Evolutionary conservation across 2,797 vertebrate species (phyloP), one percentile per base, ranked within the genome.

Genomic region (Serranus cabrilla): DNA sequence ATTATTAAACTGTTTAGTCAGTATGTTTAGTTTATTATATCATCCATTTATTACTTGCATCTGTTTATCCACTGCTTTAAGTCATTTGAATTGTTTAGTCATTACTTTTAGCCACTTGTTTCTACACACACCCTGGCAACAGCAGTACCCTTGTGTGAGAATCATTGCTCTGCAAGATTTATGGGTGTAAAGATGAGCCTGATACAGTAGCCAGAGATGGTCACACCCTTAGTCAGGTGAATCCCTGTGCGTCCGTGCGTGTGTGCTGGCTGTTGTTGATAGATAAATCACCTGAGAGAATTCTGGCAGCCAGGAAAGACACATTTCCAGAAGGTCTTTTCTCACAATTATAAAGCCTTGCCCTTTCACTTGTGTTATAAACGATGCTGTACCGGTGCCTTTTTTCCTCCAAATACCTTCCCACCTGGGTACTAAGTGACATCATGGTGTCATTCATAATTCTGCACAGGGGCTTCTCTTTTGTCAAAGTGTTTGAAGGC

Each of bases 261-360:
- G 16, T 18, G 47, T 31, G 23, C 2, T 6, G 7, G 51, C 71
- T 55, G 69, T 56, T 54, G 64, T 64, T 65, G 52, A 13, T 49
- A 47, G 49, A 76, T 62, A 43, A 74, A 49, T 86, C 68, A 67
- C 71, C 65, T 51, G 50, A 77, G 71, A 80, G 67, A 66, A 58
- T 67, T 49, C 69, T 12, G 46, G 31, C 71, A 13, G 23, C 47
- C 34, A 42, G 57, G 66, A 31, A 10, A n/a, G 25, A 71, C 60
- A 52, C 51, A 20, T 73, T 84, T 71, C 65, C 70, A 70, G 7
- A 39, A 42, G 59, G 46, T 11, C 16, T 49, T 76, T 81, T 20
- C 45, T 75, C 59, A 65, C 82, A 68, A 76, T 83, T 76, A 68
- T 34, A 66, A 76, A 78, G 62, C 43, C 57, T 73, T 71, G 74